Evolutionary conservation across 2,888 invertebrate genomes (phyloP), one percentile per base, ranked within the genome.

Genomic region (Byasa hedistus): DNA sequence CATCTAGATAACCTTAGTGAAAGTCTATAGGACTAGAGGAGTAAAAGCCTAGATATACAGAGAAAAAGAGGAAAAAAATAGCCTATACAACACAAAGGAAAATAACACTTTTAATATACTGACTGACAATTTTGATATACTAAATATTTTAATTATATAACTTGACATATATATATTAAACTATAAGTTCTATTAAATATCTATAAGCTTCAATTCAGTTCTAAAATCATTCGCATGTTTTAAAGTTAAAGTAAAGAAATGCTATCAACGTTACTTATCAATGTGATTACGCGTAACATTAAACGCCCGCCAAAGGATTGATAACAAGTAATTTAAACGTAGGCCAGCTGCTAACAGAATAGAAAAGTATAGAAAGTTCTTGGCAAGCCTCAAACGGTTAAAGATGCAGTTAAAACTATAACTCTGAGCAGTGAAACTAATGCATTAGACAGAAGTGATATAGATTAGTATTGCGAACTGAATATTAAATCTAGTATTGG

Each of bases 351-450:
- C 71, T 71, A 69, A 73, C 75, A 68, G 71, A 70, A 73, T 71
- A 71, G 69, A 72, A 76, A 76, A 68, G 69, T 71, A 70, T 73
- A 71, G 74, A 74, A 74, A 74, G 74, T 71, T 71, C 69, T 72
- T 74, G 72, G 73, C 75, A 72, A 69, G 65, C 55, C 32, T 54
- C 55, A 68, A 54, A 64, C 58, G 64, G 61, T 65, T 54, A 51
- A 61, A 64, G 60, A 36, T 67, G 51, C 52, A 64, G 63, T 64
- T 64, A 57, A 64, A 55, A 60, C 63, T 59, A 60, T 67, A 64
- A 67, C 56, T 64, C 59, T 10, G 24, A 48, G 1, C 55, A 21
- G 54, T 19, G 58, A 56, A 63, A 63, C 59, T 27, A 22, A 65
- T 36, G n/a, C 62, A 64, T 52, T 51, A 21, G 63, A 56, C 59